Evolutionary conservation across 2,113 vertebrate genomes (phyloP).

Genomic region (Eublepharis macularius): DNA sequence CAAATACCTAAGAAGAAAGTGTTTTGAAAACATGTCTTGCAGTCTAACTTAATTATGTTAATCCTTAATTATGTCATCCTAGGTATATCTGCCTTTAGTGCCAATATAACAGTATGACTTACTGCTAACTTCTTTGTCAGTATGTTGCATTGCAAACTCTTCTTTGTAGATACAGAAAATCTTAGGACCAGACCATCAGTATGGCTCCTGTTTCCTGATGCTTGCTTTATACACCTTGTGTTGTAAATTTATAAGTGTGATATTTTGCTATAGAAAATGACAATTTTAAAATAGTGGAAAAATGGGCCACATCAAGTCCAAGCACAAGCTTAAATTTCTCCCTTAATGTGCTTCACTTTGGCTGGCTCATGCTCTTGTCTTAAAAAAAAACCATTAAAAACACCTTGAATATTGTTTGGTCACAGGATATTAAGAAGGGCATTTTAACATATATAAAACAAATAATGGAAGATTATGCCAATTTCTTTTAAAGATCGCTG

Average conservation of each 20-base stretch:
- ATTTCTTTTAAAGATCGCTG: background rate
- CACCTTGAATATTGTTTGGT: background rate
- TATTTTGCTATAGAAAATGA: background rate
- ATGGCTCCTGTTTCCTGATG: background rate
- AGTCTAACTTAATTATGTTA: background rate
- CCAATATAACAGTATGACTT: background rate
- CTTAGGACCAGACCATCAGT: background rate
- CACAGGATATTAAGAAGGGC: background rate
- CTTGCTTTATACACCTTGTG: background rate
- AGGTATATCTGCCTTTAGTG: background rate
- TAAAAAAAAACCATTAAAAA: background rate
- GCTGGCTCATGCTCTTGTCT: background rate
- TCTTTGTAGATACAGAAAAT: background rate
- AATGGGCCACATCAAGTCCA: background rate
- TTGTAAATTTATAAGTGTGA: background rate
- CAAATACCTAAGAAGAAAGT: background rate
- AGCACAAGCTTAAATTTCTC: background rate
- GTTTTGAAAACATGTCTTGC: background rate
- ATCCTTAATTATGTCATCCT: background rate
- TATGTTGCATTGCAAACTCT: background rate
- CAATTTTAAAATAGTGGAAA: background rate
- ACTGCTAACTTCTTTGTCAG: background rate
- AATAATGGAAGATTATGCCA: background rate
- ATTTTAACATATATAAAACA: fast-evolving
- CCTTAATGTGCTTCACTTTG: background rate